Percentiles rank a stretch among this genome's conserved stretches.
These are phyloP conservation scores for Bothrops alternatus DNA, from an alignment of 2,797 vertebrate genomes.

Conservation along the genomic window DNA sequence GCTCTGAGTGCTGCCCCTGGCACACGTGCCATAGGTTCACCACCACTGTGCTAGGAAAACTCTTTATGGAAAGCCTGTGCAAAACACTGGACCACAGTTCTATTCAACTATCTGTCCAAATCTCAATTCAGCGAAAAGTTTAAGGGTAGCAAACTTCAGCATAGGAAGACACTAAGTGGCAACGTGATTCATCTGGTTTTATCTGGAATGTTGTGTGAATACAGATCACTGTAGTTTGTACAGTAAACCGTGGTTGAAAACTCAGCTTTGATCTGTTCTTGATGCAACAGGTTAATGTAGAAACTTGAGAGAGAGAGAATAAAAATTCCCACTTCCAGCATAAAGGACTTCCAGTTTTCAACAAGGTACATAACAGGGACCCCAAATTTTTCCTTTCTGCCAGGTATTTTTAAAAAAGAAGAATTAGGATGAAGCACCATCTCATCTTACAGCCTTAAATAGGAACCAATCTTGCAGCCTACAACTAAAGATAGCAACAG, in stretches of 20 bases:
- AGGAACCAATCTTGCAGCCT: slow-evolving; percentile 31
- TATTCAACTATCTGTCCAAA: neutral
- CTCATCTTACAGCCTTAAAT: slow-evolving; percentile 37
- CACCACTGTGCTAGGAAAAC: neutral
- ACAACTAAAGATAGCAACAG: slow-evolving; percentile 48
- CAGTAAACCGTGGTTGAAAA: neutral
- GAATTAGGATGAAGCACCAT: slow-evolving; percentile 26
- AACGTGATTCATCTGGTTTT: neutral
- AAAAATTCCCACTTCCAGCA: neutral
- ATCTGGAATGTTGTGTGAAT: neutral
- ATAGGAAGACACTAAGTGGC: neutral
- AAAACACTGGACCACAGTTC: neutral
- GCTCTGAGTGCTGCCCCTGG: too few relatives aligned
- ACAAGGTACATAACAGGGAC: slow-evolving; percentile 12
- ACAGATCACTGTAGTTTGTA: neutral
- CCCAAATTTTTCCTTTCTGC: slow-evolving; percentile 3
- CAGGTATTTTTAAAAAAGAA: slow-evolving; percentile 28
- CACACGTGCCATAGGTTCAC: too few relatives aligned
- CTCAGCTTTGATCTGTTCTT: neutral
- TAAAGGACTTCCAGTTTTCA: neutral
- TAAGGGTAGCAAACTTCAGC: neutral
- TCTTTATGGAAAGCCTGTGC: neutral
- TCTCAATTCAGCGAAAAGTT: neutral
- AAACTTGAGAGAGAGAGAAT: neutral
- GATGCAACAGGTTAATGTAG: neutral